Base-by-base conservation (phyloP, 2,888 invertebrate species). In the Parnassius glacialis region DNA sequence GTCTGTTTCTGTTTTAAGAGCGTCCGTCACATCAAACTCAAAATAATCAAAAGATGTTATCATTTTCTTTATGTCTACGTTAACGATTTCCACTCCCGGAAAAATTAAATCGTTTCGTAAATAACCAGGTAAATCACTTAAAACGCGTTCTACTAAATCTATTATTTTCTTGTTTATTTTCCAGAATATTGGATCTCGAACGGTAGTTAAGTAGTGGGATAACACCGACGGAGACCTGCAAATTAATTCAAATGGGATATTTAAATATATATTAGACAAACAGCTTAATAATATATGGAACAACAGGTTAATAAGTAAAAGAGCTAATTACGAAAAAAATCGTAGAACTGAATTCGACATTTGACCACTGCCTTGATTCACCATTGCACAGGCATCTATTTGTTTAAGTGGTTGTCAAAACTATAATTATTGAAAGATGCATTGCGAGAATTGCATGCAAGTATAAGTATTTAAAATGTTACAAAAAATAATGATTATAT, bases 121-220 rank as follows among this genome's bases (percentile, higher is more conserved):
- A 57, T 64, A 64, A 43, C 48, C 52, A 16, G 63, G 59, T 52
- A 94, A 75, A 57, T 87, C 77, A 71, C 87, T 79, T 66, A 94
- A 92, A 79, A 93, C 94, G 65, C 92, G 90, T 68, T 92, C 92
- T 75, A 94, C 89, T 57, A 92, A 83, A 55, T 92, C 81, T 45
- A 93, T 80, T 68, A 95, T 90, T 71, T 93, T 93, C 76, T 94
- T 93, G 78, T 93, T 94, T 66, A 95, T 80, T 64, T 92, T 92
- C 90, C 94, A 96, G 87, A 94, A 95, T 64, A 94, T 89, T 3
- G 95, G 95, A 81, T 96, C 95, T 64, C 95, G 92, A 72, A 94
- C 70, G 64, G 93, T 91, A 2, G 95, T 94, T 78, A 93, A 92
- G 69, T 92, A 93, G 68, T 91, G 91, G 44, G 80, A 81, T 34